Percentiles rank a stretch among this genome's conserved stretches.
Evolutionary conservation across 2,797 vertebrate species (phyloP).

Genomic region (Bradypus variegatus): DNA sequence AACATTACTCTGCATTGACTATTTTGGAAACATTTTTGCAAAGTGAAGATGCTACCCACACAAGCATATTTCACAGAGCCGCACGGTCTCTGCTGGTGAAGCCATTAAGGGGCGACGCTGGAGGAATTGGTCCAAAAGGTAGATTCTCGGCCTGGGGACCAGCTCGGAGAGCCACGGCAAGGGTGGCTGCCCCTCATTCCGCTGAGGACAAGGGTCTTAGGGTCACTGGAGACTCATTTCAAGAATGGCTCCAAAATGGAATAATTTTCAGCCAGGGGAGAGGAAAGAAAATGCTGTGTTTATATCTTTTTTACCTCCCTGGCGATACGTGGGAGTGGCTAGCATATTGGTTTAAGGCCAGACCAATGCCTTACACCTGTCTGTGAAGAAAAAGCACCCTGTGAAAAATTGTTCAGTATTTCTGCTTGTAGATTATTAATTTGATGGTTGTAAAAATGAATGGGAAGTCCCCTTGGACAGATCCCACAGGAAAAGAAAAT

Average conservation of each 20-base stretch:
- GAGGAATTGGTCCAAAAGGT: neutral
- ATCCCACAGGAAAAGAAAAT: neutral
- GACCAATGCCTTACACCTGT: neutral
- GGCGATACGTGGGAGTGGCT: neutral
- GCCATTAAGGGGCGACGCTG: neutral
- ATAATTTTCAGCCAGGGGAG: conserved; percentile 8
- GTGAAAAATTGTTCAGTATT: neutral
- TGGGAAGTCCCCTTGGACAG: neutral
- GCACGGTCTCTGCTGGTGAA: neutral
- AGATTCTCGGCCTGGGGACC: too few relatives aligned
- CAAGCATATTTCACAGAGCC: neutral
- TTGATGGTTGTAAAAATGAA: neutral
- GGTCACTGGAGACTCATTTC: neutral
- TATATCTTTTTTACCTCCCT: conserved; percentile 20
- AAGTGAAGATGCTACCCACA: too few relatives aligned
- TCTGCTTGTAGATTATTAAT: neutral
- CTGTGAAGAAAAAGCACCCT: neutral
- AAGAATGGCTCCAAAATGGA: neutral
- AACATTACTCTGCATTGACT: neutral
- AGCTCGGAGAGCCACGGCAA: too few relatives aligned
- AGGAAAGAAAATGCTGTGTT: conserved; percentile 24
- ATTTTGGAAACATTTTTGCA: too few relatives aligned
- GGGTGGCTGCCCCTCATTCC: neutral
- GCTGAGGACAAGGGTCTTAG: neutral
- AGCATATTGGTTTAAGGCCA: neutral